phyloP scores from a whole-genome alignment of 2,113 vertebrate genomes.

The Vanacampus margaritifer region DNA sequence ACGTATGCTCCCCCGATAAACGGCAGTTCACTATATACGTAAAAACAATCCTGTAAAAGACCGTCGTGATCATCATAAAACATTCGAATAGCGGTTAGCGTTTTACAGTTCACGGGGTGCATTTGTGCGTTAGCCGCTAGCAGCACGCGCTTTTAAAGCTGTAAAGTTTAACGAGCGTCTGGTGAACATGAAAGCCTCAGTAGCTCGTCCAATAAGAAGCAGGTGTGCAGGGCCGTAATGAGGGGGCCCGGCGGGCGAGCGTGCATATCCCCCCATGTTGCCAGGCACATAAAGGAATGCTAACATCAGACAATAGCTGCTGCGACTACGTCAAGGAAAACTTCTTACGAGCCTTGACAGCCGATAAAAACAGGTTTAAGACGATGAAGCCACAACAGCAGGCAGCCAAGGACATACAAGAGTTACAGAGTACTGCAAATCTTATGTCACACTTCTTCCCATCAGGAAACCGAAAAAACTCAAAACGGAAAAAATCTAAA shows the following conservation, averaged over 20 bases:
- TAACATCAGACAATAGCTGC: background rate
- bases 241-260: slow-evolving; percentile 49
- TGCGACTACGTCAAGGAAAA: background rate
- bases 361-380: too few species aligned
- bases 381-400: too few species aligned
- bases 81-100: background rate
- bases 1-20: too few species aligned
- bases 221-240: slow-evolving; percentile 68
- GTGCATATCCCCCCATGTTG: background rate
- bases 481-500: too few species aligned
- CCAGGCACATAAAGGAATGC: background rate
- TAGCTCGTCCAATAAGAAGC: slow-evolving; percentile 62
- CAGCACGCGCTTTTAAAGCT: background rate
- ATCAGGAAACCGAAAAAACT: too few species aligned
- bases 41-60: background rate
- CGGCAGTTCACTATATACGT: too few species aligned
- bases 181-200: slow-evolving; percentile 66
- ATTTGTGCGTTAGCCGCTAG: background rate
- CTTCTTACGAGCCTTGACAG: background rate
- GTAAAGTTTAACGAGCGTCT: slow-evolving; percentile 44
- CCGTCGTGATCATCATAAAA: background rate
- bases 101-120: background rate
- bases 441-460: too few species aligned
- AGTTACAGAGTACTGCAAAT: too few species aligned
- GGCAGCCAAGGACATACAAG: too few species aligned